Base-by-base conservation (phyloP, 2,797 vertebrate genomes). In the Lophura swinhoii region DNA sequence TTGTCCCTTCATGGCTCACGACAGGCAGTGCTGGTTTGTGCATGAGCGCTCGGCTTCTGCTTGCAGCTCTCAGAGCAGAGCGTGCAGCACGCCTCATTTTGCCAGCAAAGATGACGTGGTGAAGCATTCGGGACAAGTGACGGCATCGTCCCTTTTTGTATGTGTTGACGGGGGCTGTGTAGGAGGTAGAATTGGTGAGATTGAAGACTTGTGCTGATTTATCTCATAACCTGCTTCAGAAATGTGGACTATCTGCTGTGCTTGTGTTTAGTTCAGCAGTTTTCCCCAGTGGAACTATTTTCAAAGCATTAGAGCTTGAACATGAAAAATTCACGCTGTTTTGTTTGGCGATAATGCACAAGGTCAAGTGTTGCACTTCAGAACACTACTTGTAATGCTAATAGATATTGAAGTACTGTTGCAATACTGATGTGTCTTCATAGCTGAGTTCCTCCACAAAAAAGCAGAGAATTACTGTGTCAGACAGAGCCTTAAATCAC, bases 351-450 rank as follows among this genome's bases (percentile, higher is more conserved):
- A 6, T 29, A 24, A 12, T 87, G 64, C 43, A 60, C 10, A 59
- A 79, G 70, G 70, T 51, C 46, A 83, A 79, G 63, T 64, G 63
- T 56, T 90, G 33, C 20, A 75, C 43, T 67, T 67, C 78, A 79
- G 63, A 88, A 12, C 67, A 60, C 28, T 66, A 29, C 39, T 31
- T 59, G 6, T 75, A 44, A 18, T 66, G 59, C 9, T 73, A 58
- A 15, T 43, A 55, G 87, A 78, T 23, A 26, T 71, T 24, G 51
- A 35, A 44, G 15, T 72, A 20, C 44, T 58, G 20, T 51, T 78
- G n/a, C 4, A 12, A 29, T 69, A 29, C 21, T 75, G 51, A 56
- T 12, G 22, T 86, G 46, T 29, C 37, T 75, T 69, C 14, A 3
- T 17, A 75, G 37, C 33, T 77, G 66, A 74, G 53, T 17, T 87